Evolutionary conservation across 2,888 invertebrate genomes (phyloP).

Genomic region (Tupiocoris notatus): DNA sequence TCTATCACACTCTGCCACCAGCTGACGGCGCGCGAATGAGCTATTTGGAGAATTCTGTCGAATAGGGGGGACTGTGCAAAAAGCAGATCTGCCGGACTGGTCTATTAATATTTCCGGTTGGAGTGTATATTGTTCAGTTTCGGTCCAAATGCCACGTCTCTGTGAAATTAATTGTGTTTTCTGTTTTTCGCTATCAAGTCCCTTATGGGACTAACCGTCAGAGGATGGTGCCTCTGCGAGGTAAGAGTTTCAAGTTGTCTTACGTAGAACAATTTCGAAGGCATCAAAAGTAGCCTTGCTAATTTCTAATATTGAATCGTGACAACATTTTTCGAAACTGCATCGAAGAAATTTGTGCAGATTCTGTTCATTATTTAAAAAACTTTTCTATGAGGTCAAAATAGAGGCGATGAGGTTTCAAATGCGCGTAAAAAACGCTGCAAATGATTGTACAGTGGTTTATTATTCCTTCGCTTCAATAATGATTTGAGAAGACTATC

Average conservation of each 20-base stretch:
- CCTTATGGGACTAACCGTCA: constrained; percentile 35
- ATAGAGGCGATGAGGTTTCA: too few relatives aligned
- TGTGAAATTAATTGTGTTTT: neutral
- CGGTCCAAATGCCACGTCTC: neutral
- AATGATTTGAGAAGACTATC: too few relatives aligned
- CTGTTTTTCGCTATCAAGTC: constrained; percentile 22
- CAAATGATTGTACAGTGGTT: too few relatives aligned
- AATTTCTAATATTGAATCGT: too few relatives aligned
- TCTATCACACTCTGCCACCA: neutral
- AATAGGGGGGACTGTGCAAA: neutral
- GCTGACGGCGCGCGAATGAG: neutral
- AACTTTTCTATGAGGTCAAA: too few relatives aligned
- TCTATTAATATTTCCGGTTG: constrained; percentile 23
- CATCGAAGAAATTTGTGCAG: too few relatives aligned
- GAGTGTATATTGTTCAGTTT: constrained; percentile 4
- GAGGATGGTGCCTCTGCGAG: constrained; percentile 44
- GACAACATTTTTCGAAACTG: too few relatives aligned
- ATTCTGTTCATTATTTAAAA: too few relatives aligned
- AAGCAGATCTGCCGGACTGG: neutral
- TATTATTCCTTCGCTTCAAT: too few relatives aligned
- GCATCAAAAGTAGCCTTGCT: too few relatives aligned
- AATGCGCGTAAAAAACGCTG: too few relatives aligned
- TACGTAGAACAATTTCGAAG: too few relatives aligned
- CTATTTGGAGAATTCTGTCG: neutral
- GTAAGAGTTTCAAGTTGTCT: constrained; percentile 30